Evolutionary conservation across 2,113 vertebrate genomes (phyloP), one percentile per base, ranked within the genome.

Genomic region (Pterocles gutturalis): DNA sequence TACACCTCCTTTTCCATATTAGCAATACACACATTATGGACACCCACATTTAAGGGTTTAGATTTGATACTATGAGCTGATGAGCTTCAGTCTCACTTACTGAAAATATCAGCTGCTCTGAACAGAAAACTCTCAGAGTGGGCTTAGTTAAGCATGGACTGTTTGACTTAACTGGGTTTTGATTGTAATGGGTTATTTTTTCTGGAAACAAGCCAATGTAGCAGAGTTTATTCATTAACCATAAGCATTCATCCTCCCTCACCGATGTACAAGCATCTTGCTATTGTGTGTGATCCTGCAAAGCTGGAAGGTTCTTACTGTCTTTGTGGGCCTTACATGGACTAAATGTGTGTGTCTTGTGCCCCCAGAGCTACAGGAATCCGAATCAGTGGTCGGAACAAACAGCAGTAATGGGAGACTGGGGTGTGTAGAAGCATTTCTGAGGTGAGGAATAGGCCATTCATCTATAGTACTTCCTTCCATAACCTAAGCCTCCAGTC

Each of bases 11-110:
- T 79, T 89, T 81, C 64, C 13, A 2, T 31, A n/a, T 84, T 58
- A 95, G 41, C 76, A 67, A 14, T 45, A 17, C 22, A 43, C 8
- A 17, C 17, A 36, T 29, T 0, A 0, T 9, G 41, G 82, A 87
- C 78, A 70, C 81, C 58, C 78, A 64, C 1, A 0, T 91, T 84
- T 88, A 51, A 65, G 55, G 53, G 14, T 71, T 97, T 91, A 66
- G 90, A 46, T 92, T 96, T 87, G 86, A 70, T 97, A 69, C 41
- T 90, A 70, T 54, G 90, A 93, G 94, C 97, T 98, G 98, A 96
- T 96, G 91, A 98, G 88, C 94, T 97, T 98, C 98, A 98, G 84
- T 98, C 97, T 98, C 98, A 98, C 98, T 96, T 98, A 94, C 94
- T 96, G 96, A 96, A 98, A 98, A 85, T 77, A 97, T 91, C 90